These are phyloP conservation scores for Chionoecetes opilio DNA, from an alignment of 1,140 invertebrate species.

Conservation along the genomic window DNA sequence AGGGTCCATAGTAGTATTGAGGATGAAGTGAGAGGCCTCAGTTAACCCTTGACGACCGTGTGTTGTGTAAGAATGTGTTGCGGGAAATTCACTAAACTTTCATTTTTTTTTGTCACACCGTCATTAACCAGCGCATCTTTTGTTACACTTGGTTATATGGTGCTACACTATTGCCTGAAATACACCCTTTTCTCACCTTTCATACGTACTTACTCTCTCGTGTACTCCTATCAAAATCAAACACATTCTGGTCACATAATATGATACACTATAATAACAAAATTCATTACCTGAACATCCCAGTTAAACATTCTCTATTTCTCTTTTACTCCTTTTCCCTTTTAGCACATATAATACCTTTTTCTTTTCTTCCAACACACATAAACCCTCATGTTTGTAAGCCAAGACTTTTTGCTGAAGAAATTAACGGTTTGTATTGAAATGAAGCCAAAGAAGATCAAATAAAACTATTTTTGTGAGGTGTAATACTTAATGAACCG, in stretches of 20 bases:
- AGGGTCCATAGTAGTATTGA: neutral
- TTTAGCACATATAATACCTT: neutral
- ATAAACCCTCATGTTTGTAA: neutral
- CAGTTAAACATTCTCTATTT: no score
- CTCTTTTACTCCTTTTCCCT: neutral
- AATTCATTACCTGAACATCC: no score
- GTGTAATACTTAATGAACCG: neutral
- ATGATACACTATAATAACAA: no score
- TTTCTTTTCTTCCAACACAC: neutral
- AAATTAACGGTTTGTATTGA: constrained; percentile 4
- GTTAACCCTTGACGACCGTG: neutral
- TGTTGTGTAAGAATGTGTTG: neutral
- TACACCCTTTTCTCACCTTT: no score
- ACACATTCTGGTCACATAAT: no score
- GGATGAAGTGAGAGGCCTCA: neutral
- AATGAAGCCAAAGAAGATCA: constrained; percentile 1
- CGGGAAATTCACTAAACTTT: neutral
- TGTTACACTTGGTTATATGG: neutral
- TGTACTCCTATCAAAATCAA: no score
- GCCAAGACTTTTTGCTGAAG: neutral
- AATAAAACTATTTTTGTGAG: neutral
- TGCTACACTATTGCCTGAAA: no score
- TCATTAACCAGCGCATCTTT: neutral
- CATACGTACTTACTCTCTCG: no score
- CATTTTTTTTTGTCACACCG: neutral